Percentiles rank a stretch among this genome's conserved stretches.
Conservation (phyloP, 30 jellyfish, hydroid and myxozoan species). For the Morbakka virulenta region DNA sequence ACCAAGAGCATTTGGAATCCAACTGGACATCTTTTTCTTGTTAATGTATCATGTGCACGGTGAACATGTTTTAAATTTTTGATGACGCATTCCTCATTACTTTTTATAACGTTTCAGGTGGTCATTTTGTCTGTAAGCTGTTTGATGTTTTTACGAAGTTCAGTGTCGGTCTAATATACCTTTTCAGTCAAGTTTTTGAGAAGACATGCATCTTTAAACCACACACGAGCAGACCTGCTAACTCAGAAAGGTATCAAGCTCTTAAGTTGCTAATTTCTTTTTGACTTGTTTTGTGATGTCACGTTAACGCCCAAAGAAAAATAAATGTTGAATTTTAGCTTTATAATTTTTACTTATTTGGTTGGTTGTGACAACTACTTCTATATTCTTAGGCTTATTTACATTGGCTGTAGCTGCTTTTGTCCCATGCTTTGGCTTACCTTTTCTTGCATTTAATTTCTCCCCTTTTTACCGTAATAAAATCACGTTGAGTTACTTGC, state of each 20-base stretch:
- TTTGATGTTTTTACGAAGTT: constrained; percentile 89
- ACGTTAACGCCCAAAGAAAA: background rate
- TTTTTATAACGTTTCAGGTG: too few species aligned
- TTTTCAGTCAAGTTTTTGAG: constrained; percentile 71
- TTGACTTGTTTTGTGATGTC: background rate
- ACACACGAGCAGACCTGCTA: constrained; percentile 95
- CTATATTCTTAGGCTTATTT: too few species aligned
- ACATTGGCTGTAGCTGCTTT: too few species aligned
- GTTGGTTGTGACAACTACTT: too few species aligned
- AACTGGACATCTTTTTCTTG: background rate
- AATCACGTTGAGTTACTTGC: too few species aligned
- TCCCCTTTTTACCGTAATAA: too few species aligned
- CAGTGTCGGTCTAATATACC: constrained; percentile 89
- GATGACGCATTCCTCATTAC: background rate
- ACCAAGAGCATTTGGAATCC: too few species aligned
- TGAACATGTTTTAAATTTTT: background rate
- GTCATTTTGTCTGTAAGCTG: constrained; percentile 90
- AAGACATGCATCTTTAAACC: constrained; percentile 83
- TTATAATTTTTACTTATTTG: background rate
- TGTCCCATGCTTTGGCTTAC: too few species aligned
- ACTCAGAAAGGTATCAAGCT: constrained; percentile 77
- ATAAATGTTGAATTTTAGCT: background rate
- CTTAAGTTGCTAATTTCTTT: background rate
- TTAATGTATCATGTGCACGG: background rate
- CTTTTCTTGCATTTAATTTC: too few species aligned